phyloP scores from a whole-genome alignment of 2,113 vertebrate genomes.

The Scytalopus superciliaris region DNA sequence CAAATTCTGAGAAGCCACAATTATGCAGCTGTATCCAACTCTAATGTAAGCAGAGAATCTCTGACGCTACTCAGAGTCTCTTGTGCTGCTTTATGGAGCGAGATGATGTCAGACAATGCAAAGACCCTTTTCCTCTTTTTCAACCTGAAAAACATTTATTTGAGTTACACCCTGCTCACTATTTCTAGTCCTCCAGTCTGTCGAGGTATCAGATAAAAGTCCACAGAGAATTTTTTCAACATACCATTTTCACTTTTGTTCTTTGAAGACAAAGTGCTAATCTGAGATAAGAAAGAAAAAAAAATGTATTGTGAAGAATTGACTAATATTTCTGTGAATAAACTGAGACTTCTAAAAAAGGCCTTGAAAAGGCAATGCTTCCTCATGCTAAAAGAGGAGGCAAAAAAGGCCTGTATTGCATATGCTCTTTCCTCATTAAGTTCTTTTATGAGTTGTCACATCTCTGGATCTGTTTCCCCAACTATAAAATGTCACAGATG shows the following conservation, averaged over 20 bases:
- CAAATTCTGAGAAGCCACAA: not conserved
- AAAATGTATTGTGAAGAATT: not conserved
- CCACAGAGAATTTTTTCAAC: not conserved
- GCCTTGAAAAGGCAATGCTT: not conserved
- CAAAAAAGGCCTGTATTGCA: not conserved
- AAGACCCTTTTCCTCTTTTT: not conserved
- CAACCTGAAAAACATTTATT: not conserved
- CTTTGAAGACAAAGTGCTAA: not conserved
- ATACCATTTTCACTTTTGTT: not conserved
- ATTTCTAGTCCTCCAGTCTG: not conserved
- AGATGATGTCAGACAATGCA: not conserved
- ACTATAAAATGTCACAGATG: not conserved
- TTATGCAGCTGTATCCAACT: not conserved
- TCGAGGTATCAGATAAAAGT: not conserved
- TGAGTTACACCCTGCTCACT: not conserved
- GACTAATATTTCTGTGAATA: not conserved
- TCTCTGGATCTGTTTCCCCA: not conserved
- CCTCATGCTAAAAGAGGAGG: not conserved
- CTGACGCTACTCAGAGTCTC: not conserved
- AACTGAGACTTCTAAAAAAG: not conserved
- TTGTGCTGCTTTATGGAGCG: not conserved
- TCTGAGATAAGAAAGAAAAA: not conserved
- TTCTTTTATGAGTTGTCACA: not conserved
- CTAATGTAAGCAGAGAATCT: not conserved
- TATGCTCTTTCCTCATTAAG: not conserved